These are phyloP conservation scores for Sericinus montela DNA, from an alignment of 2,888 invertebrate species.

Conservation along the genomic window DNA sequence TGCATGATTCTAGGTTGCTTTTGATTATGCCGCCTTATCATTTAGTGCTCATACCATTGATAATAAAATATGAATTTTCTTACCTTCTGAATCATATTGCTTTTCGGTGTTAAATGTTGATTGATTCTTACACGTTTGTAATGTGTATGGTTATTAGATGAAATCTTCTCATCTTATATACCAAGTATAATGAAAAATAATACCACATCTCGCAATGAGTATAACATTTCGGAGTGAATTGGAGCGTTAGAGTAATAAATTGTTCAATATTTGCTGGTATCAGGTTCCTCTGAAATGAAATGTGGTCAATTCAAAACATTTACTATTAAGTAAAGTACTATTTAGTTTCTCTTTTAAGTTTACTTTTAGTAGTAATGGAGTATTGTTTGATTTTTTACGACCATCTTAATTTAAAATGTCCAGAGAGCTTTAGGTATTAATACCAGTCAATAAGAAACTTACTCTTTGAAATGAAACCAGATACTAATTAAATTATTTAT, in stretches of 20 bases:
- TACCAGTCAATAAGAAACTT: too few species aligned
- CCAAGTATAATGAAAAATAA: constrained; percentile 61
- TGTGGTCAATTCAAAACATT: background rate
- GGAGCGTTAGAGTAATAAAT: constrained; percentile 35
- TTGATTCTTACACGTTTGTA: constrained; percentile 18
- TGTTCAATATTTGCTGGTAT: constrained; percentile 14
- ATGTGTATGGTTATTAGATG: constrained; percentile 41
- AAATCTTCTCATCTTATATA: constrained; percentile 58
- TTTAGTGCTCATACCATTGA: too few species aligned
- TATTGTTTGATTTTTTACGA: too few species aligned
- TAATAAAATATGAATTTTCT: constrained; percentile 15
- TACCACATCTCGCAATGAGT: constrained; percentile 56
- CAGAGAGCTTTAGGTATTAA: too few species aligned
- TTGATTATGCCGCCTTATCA: too few species aligned
- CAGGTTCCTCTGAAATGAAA: constrained; percentile 12
- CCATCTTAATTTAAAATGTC: too few species aligned
- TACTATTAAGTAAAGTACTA: background rate
- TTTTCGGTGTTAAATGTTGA: constrained; percentile 20
- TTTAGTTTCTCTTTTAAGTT: too few species aligned
- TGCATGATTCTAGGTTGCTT: too few species aligned
- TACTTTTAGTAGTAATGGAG: too few species aligned
- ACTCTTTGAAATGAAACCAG: too few species aligned
- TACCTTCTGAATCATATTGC: constrained; percentile 52
- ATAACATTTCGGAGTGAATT: constrained; percentile 49
- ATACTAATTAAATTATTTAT: too few species aligned